Evolutionary conservation across 1,140 invertebrate species (phyloP), one percentile per base, ranked within the genome.

Genomic region (Cyrtorhinus lividipennis): DNA sequence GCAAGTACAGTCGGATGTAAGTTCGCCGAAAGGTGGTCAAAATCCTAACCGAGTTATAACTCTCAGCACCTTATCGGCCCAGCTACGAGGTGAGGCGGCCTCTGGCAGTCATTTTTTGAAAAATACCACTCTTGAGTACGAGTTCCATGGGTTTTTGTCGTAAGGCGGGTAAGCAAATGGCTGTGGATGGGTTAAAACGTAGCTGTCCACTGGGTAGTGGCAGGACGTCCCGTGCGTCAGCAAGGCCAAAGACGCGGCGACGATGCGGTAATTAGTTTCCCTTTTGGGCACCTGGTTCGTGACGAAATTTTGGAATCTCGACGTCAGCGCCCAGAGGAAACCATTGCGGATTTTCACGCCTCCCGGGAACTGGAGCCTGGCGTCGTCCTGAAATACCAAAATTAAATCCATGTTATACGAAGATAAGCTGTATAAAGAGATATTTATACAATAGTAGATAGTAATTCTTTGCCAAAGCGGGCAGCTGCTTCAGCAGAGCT

Each of bases 331-430:
- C 64, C 61, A 70, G 1, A 70, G 15, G 23, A 62, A 46, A 24
- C 61, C 65, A 48, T 66, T 63, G 3, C 57, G 46, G 0, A 67
- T 53, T 63, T 70, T 70, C n/a, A 70, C 44, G 2, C 69, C 69
- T 22, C 45, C 65, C 2, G 63, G 65, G 45, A 70, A 70, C 57
- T 70, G 69, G 18, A 70, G 64, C 1, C 56, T 12, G 48, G 58
- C 56, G 22, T 70, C 65, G 56, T 66, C 65, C 69, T 70, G 62
- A 56, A 68, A 66, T 53, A 13, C 30, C 30, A 38, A 38, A 38
- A 15, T 38, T 38, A 38, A 38, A n/a, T n/a, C n/a, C n/a, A n/a
- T n/a, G n/a, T n/a, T n/a, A n/a, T n/a, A n/a, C n/a, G n/a, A n/a
- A n/a, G n/a, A n/a, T n/a, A n/a, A n/a, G n/a, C n/a, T n/a, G n/a